Conservation (phyloP, 2,888 invertebrate genomes). For the Tenthredo amoena region DNA sequence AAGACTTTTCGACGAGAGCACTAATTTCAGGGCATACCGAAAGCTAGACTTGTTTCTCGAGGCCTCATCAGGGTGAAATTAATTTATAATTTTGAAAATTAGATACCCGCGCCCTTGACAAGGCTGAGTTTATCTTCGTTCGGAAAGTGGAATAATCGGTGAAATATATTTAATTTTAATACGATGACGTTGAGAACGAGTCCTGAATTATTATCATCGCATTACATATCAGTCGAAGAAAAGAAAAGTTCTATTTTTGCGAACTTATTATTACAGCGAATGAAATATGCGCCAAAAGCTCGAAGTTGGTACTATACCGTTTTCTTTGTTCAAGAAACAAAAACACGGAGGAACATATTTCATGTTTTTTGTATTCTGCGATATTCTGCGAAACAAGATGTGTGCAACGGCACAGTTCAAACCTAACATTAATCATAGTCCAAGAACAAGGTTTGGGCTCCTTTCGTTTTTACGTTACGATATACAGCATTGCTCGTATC, state of each 20-base stretch:
- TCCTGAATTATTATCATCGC: not conserved
- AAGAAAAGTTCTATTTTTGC: not conserved
- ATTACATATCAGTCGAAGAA: not conserved
- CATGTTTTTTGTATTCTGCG: not conserved
- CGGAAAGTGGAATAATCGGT: not conserved
- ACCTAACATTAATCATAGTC: conserved; percentile 24
- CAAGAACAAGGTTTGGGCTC: conserved; percentile 13
- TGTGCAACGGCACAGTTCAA: not conserved
- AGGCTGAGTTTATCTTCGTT: not conserved
- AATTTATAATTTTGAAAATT: conserved; percentile 13
- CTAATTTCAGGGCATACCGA: not conserved
- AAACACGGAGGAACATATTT: not conserved
- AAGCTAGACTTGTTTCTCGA: not conserved
- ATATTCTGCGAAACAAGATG: conserved; percentile 12
- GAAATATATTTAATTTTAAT: not conserved
- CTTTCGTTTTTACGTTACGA: conserved; percentile 2
- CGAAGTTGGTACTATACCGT: not conserved
- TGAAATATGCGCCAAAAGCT: not conserved
- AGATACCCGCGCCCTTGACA: not conserved
- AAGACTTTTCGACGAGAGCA: conserved; percentile 10
- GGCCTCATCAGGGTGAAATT: not conserved
- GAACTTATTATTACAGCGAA: not conserved
- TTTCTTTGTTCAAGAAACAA: not conserved
- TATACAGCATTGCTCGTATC: conserved; percentile 15
- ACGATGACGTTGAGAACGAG: no score